Base-by-base conservation (phyloP, 2,888 invertebrate genomes). In the Ophioninae sp. region DNA sequence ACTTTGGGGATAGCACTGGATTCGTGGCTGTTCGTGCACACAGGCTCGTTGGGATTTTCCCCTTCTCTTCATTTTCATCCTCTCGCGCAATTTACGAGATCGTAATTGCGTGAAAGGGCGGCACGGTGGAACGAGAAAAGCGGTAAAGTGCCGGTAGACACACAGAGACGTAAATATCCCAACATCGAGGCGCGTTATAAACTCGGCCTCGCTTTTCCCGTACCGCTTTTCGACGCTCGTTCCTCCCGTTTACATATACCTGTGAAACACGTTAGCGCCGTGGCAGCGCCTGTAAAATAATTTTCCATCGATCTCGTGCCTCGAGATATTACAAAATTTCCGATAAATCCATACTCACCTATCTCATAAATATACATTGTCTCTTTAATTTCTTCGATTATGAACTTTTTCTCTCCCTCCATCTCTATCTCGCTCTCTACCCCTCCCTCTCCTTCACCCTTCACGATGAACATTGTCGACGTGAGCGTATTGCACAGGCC, bases 101-200 rank as follows among this genome's bases (percentile, higher is more conserved):
- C 86, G 89, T 90, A 90, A 90, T 90, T 90, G 89, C 88, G 86
- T 88, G 88, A 89, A 90, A 88, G 87, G 85, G 87, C 84, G 76
- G 79, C 44, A 68, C 74, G 73, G 59, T 72, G 85, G 85, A 71
- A 81, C 51, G 74, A 73, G 85, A 61, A 82, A 81, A 75, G 79
- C 84, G 77, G 68, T 80, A 84, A 82, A 84, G 83, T 84, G 74
- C 85, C 81, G 74, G 74, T 84, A 77, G 79, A 85, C 84, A 84
- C 81, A 84, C 75, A 85, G 77, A 81, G 85, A 82, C 78, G 82
- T 83, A 85, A 78, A 85, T 82, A 85, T 81, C 82, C 30, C 82
- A 85, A 63, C 72, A 82, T 82, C 78, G 82, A 72, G 51, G 79
- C 79, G 65, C 65, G 78, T 76, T 81, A 74, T 68, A 71, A 76